Base-by-base conservation (phyloP, 2,888 invertebrate species). In the Carabus problematicus region DNA sequence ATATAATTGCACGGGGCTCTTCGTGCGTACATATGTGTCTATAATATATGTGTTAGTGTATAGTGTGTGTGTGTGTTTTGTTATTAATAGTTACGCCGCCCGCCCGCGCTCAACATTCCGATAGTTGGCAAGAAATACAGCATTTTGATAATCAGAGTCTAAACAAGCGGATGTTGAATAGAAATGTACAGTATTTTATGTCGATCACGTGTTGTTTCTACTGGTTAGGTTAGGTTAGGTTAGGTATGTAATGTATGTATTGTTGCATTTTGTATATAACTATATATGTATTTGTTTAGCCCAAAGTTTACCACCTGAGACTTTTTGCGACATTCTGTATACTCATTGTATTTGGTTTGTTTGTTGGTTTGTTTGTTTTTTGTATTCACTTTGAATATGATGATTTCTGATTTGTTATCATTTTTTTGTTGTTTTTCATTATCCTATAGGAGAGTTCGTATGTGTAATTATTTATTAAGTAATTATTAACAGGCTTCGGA, bases 241-340 rank as follows among this genome's bases (percentile, higher is more conserved):
- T 58, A 16, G 41, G 18, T 56, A 58, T 58, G 39, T 40, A 40
- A 3, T 58, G 11, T 58, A 39, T 0, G 9, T 40, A 58, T 40
- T 40, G 39, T 8, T 58, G 12, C 58, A 60, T 45, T 49, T 3
- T n/a, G n/a, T n/a, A 39, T 58, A 66, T 58, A 47, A 39, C 45
- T 58, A 49, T 58, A 58, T 66, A 47, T 45, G 18, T 39, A 29
- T 63, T 41, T 63, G 45, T 40, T 16, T 47, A n/a, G n/a, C n/a
- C n/a, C n/a, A n/a, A n/a, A n/a, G n/a, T n/a, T n/a, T n/a, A n/a
- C n/a, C 80, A 81, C 82, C 82, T 82, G 82, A 82, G 79, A 81
- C 77, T 79, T 52, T 29, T 80, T 81, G 80, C 81, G 77, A 80
- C 81, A 79, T 80, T 81, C 80, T 81, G 82, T 82, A 82, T 82